Evolutionary conservation across 2,888 invertebrate genomes (phyloP).

Genomic region (Pycnomerus fuliginosus): DNA sequence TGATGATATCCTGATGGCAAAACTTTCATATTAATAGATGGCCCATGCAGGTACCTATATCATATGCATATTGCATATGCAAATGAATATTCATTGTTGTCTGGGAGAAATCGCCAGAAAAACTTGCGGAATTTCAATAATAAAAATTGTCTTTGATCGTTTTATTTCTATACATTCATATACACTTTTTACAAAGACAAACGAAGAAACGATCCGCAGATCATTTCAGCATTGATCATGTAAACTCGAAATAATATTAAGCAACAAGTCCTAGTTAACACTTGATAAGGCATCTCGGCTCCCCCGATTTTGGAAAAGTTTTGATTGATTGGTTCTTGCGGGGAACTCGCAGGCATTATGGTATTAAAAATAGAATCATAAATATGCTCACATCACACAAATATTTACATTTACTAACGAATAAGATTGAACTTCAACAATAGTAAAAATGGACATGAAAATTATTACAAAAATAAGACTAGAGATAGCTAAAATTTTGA

Average conservation of each 20-base stretch:
- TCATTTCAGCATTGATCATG: conserved; percentile 8
- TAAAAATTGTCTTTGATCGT: conserved; percentile 5
- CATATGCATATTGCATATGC: too few relatives aligned
- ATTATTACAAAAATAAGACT: conserved; percentile 12
- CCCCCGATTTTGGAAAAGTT: too few relatives aligned
- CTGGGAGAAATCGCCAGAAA: not conserved
- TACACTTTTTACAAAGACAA: conserved; percentile 12
- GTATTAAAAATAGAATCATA: conserved; percentile 35
- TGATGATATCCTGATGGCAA: too few relatives aligned
- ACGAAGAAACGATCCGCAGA: conserved; percentile 12
- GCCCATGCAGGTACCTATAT: too few relatives aligned
- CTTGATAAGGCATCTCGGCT: too few relatives aligned
- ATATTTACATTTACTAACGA: conserved; percentile 25
- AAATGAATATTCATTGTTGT: too few relatives aligned
- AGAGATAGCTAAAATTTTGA: conserved; percentile 19
- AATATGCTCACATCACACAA: conserved; percentile 39
- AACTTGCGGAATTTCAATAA: not conserved
- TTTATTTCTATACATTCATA: conserved; percentile 22
- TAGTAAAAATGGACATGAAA: conserved; percentile 2
- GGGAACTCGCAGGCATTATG: conserved; percentile 29
- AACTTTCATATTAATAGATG: too few relatives aligned
- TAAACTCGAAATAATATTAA: conserved; percentile 15
- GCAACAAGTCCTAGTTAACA: conserved; percentile 18
- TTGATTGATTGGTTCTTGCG: conserved; percentile 7
- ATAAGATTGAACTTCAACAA: conserved; percentile 6